Evolutionary conservation across 64 coral and sea anemone species (phyloP).

Genomic region (Dendrophyllia cribrosa): DNA sequence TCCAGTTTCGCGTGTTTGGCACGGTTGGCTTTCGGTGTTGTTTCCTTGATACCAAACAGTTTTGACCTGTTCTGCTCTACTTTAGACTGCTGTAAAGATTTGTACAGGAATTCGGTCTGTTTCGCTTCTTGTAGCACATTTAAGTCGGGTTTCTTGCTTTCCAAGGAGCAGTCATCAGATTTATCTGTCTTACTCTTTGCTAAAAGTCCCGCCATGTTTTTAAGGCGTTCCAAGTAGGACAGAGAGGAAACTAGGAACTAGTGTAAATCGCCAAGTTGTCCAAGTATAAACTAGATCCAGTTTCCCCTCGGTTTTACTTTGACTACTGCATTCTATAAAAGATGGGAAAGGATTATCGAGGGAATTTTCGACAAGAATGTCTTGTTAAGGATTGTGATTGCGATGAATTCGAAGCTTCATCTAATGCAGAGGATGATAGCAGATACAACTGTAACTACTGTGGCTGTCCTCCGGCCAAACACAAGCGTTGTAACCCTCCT

Average conservation of each 20-base stretch:
- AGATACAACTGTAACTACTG: too few relatives aligned
- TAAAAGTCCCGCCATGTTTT: conserved; percentile 18
- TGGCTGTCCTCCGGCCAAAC: too few relatives aligned
- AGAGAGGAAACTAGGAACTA: not conserved
- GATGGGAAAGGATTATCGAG: conserved; percentile 15
- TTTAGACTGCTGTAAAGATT: too few relatives aligned
- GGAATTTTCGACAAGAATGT: conserved; percentile 30
- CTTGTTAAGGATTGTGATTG: conserved; percentile 50
- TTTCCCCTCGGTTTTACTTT: conserved; percentile 10
- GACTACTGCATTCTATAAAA: not conserved
- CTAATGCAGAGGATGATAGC: too few relatives aligned
- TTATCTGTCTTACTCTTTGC: conserved; percentile 1
- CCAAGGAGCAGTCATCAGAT: conserved; percentile 15
- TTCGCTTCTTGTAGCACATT: too few relatives aligned
- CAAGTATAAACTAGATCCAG: not conserved
- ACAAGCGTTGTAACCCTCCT: too few relatives aligned
- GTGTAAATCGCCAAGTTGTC: conserved; percentile 1
- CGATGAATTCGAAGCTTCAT: too few relatives aligned
- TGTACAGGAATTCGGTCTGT: too few relatives aligned
- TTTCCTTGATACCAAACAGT: not conserved
- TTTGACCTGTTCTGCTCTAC: too few relatives aligned
- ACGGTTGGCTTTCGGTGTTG: not conserved
- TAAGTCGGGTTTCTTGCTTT: conserved; percentile 16
- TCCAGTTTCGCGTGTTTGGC: too few relatives aligned
- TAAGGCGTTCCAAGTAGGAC: conserved; percentile 10